These are phyloP conservation scores for Crypturellus undulatus DNA, from an alignment of 2,113 vertebrate species.

Conservation along the genomic window DNA sequence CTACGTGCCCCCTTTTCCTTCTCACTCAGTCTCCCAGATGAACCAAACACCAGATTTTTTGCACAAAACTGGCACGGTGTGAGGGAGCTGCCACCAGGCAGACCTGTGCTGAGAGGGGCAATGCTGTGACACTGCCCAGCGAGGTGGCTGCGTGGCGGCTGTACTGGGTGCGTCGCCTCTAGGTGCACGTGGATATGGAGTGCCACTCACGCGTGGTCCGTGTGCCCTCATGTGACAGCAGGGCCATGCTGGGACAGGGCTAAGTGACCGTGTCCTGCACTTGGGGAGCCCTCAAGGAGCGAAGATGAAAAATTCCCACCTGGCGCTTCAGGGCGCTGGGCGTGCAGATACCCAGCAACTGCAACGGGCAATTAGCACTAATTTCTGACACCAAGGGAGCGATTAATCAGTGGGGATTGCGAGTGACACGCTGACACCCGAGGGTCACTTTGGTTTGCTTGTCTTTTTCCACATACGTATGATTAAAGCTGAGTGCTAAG, in stretches of 20 bases:
- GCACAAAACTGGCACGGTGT: neutral
- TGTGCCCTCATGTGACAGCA: neutral
- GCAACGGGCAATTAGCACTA: neutral
- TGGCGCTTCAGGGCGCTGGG: neutral
- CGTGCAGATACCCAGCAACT: neutral
- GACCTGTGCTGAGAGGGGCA: too few relatives aligned
- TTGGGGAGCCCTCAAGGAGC: fast-evolving
- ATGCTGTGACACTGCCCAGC: too few relatives aligned
- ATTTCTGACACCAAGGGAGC: neutral
- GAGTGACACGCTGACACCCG: neutral
- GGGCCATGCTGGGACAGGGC: neutral
- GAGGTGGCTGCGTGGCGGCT: too few relatives aligned
- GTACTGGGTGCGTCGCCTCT: too few relatives aligned
- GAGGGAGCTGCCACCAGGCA: too few relatives aligned
- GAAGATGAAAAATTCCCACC: neutral
- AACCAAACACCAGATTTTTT: neutral
- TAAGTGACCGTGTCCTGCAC: neutral
- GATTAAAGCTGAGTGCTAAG: constrained; percentile 23
- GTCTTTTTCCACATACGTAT: neutral
- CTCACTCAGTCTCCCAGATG: neutral
- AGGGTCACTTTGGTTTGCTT: neutral
- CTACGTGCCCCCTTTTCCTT: fast-evolving
- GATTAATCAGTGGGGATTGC: constrained; percentile 50
- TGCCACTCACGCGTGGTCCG: neutral
- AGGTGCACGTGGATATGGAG: neutral